phyloP scores from a whole-genome alignment of 92 coral and sea anemone species.

The Palythoa grandiflora region DNA sequence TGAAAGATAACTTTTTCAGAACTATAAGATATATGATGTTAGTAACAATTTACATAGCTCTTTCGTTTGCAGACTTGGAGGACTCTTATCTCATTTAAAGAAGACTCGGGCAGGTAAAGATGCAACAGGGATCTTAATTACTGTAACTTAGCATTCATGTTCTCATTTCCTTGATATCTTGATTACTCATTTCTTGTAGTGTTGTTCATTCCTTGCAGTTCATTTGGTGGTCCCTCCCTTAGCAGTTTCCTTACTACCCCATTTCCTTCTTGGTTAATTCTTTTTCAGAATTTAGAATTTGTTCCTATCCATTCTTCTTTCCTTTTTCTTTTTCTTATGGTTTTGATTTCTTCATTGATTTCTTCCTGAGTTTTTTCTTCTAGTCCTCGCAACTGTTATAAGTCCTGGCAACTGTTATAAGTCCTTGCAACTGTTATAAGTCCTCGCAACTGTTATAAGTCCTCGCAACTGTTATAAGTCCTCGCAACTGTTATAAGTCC shows the following conservation, averaged over 20 bases:
- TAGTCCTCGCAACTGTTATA: background rate
- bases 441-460: too few relatives aligned
- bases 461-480: too few relatives aligned
- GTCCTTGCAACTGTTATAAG: too few relatives aligned
- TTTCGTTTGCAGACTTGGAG: conserved; percentile 78
- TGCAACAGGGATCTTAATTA: background rate
- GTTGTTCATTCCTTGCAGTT: too few relatives aligned
- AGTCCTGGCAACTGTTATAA: too few relatives aligned
- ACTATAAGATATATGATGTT: background rate
- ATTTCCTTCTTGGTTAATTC: too few relatives aligned
- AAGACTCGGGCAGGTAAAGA: conserved; percentile 81
- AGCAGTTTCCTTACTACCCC: too few relatives aligned
- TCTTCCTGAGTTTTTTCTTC: background rate
- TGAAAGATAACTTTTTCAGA: too few relatives aligned
- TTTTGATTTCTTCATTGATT: background rate
- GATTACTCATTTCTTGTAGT: background rate
- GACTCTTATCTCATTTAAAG: conserved; percentile 93
- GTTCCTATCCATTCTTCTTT: background rate
- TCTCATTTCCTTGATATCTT: background rate
- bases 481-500: too few relatives aligned
- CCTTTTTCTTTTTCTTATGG: too few relatives aligned
- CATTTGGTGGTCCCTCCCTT: too few relatives aligned
- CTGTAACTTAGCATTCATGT: background rate
- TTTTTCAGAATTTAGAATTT: too few relatives aligned
- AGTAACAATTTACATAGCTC: background rate